phyloP scores from a whole-genome alignment of 2,113 vertebrate species.

The Illadopsis cleaveri region DNA sequence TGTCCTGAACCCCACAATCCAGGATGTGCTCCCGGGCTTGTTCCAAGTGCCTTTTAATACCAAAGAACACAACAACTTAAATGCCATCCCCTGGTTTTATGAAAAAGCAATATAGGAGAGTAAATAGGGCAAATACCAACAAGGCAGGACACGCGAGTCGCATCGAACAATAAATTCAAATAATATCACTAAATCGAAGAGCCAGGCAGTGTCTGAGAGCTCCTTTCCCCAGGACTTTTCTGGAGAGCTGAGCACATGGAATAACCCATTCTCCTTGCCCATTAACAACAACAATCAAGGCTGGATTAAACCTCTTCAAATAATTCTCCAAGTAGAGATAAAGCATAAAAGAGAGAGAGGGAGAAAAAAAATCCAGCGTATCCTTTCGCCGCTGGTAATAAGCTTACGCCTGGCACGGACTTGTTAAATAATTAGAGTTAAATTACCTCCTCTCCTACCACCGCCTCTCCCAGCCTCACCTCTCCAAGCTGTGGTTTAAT shows the following conservation, averaged over 20 bases:
- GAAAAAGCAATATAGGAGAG: slow-evolving; percentile 95
- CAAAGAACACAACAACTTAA: slow-evolving; percentile 93
- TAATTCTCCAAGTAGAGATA: slow-evolving; percentile 65
- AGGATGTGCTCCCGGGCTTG: slow-evolving; percentile 83
- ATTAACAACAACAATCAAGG: slow-evolving; percentile 55
- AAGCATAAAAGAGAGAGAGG: slow-evolving; percentile 50
- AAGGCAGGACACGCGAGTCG: slow-evolving; percentile 84
- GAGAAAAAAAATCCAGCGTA: not conserved
- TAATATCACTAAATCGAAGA: slow-evolving; percentile 63
- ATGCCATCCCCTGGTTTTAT: slow-evolving; percentile 91
- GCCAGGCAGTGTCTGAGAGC: not conserved
- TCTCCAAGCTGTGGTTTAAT: slow-evolving; percentile 1
- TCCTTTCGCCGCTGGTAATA: slow-evolving; percentile 43
- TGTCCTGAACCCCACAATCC: slow-evolving; percentile 84
- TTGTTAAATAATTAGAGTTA: slow-evolving; percentile 75
- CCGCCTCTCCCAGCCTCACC: slow-evolving; percentile 5
- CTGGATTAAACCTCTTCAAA: slow-evolving; percentile 58
- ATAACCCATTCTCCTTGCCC: slow-evolving; percentile 50
- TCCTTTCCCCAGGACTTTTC: not conserved
- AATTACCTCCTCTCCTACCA: slow-evolving; percentile 56
- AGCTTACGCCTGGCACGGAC: slow-evolving; percentile 45
- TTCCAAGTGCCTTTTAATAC: slow-evolving; percentile 91
- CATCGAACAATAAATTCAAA: slow-evolving; percentile 87
- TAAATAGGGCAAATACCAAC: slow-evolving; percentile 98
- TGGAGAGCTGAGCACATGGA: slow-evolving; percentile 40